Evolutionary conservation across 2,113 vertebrate genomes (phyloP).

Genomic region (Tapirus terrestris): DNA sequence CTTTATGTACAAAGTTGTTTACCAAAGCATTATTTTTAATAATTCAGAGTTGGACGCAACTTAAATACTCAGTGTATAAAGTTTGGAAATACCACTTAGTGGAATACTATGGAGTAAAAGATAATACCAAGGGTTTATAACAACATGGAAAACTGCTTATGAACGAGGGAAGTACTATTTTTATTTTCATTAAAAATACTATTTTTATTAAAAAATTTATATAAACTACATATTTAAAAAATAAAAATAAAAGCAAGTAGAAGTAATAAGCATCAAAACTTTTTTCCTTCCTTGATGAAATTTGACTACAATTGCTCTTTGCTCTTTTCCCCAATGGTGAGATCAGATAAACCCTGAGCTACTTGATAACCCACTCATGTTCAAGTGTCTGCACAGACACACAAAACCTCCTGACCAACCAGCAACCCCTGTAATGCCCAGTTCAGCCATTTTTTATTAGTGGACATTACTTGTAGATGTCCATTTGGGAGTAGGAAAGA

Average conservation of each 20-base stretch:
- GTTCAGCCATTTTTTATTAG: not conserved
- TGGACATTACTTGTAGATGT: not conserved
- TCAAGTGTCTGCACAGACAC: not conserved
- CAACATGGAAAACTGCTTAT: not conserved
- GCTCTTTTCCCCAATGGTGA: not conserved
- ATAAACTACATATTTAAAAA: not conserved
- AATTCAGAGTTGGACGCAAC: slow-evolving; percentile 28
- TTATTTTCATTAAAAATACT: not conserved
- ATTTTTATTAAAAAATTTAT: not conserved
- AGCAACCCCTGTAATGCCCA: not conserved
- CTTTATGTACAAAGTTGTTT: slow-evolving; percentile 41
- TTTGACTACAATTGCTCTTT: not conserved
- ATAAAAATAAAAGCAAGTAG: not conserved
- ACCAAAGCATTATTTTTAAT: slow-evolving; percentile 46
- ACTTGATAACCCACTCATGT: not conserved
- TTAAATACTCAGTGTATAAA: slow-evolving; percentile 26
- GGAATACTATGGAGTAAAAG: not conserved
- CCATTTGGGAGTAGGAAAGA: not conserved
- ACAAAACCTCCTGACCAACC: not conserved
- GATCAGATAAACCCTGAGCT: not conserved
- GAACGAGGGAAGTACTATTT: not conserved
- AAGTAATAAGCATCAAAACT: not conserved
- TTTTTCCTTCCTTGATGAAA: not conserved
- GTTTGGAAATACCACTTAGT: slow-evolving; percentile 22
- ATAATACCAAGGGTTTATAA: not conserved